These are phyloP conservation scores for Calonectris borealis DNA, from an alignment of 2,113 vertebrate genomes.

Conservation along the genomic window DNA sequence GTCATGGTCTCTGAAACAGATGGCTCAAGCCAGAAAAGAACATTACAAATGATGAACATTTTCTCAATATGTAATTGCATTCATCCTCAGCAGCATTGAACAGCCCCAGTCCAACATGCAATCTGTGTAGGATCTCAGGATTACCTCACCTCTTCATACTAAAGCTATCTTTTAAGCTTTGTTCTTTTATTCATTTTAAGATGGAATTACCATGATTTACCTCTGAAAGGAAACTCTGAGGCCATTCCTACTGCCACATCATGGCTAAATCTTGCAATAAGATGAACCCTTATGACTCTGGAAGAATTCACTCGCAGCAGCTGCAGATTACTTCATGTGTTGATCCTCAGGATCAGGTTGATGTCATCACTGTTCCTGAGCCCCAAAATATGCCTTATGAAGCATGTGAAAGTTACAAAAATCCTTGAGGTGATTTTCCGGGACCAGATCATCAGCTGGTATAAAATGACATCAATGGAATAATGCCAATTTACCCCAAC, in stretches of 20 bases:
- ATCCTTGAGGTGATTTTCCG: background rate
- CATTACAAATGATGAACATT: conserved; percentile 36
- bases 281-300: background rate
- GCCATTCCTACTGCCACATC: background rate
- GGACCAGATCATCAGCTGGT: background rate
- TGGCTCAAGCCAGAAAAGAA: conserved; percentile 47
- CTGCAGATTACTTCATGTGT: background rate
- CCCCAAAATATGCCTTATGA: background rate
- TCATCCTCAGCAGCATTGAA: background rate
- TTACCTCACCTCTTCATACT: background rate
- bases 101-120: background rate
- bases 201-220: background rate
- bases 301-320: background rate
- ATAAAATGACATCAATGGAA: background rate
- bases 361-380: background rate
- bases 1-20: conserved; percentile 38
- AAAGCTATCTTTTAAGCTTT: background rate
- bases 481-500: background rate
- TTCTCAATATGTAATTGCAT: conserved; percentile 7
- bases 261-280: background rate
- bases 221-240: background rate
- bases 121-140: background rate
- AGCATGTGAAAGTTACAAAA: background rate
- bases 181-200: conserved; percentile 27
- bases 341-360: background rate